These are phyloP conservation scores for Zelostemma sp. DNA, from an alignment of 1,140 invertebrate species.

Conservation along the genomic window DNA sequence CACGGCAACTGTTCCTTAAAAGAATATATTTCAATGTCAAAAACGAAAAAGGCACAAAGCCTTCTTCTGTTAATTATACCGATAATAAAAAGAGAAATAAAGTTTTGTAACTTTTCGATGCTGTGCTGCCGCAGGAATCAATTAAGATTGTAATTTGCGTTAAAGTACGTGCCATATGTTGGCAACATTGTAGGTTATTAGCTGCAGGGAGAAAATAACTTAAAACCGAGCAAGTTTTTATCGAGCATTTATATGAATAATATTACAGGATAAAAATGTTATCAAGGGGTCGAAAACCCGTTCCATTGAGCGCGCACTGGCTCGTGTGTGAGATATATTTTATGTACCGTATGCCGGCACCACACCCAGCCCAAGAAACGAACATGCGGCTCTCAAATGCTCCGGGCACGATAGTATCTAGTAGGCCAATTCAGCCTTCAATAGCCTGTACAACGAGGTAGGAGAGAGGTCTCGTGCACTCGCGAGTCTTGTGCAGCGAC, in stretches of 20 bases:
- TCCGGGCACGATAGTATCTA: conserved; percentile 17
- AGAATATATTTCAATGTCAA: too few species aligned
- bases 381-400: conserved; percentile 9
- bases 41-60: too few species aligned
- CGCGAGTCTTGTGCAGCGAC: conserved; percentile 5
- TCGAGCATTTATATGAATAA: conserved; percentile 1
- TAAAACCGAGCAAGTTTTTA: background rate
- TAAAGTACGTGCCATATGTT: background rate
- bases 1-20: too few species aligned
- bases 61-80: too few species aligned
- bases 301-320: background rate
- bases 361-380: conserved; percentile 14
- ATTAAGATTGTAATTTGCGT: background rate
- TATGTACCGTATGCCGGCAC: conserved; percentile 4
- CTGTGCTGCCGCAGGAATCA: too few species aligned
- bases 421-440: conserved; percentile 14
- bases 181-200: background rate
- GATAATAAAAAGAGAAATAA: background rate
- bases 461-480: conserved; percentile 8
- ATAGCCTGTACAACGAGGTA: conserved; percentile 6
- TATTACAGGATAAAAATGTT: background rate
- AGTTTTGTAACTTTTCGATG: background rate
- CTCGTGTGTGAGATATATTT: conserved; percentile 3
- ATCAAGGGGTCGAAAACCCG: conserved; percentile 12
- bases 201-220: background rate